Evolutionary conservation across 1,140 invertebrate species (phyloP), one percentile per base, ranked within the genome.

Genomic region (Phthorimaea operculella): DNA sequence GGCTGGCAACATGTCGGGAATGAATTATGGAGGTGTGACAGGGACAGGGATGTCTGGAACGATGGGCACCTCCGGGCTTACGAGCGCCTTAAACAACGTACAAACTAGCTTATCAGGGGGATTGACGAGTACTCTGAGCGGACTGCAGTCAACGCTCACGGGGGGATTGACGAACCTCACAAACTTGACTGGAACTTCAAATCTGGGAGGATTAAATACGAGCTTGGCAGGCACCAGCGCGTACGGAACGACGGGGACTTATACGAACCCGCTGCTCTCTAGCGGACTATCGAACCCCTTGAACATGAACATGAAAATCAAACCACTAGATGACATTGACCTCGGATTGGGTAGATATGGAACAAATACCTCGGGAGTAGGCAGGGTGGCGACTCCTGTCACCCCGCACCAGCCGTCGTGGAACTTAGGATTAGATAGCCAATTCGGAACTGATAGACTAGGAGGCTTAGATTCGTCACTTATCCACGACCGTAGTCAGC

Each of bases 241-340:
- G 10, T 87, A 86, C 59, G 81, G 82, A 18, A 73, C 78, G 18
- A 88, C 88, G 69, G 86, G 88, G 17, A 89, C 87, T 1, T 90
- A 89, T 60, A 87, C 89, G 44, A 89, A 90, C 76, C 89, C 89
- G 7, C 68, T 90, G 57, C 74, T 89, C 14, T 86, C 87, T 33
- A 68, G 78, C 48, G 85, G 86, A 52, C 62, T 85, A 69, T 79
- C 78, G 34, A 85, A 84, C 58, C 67, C 85, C n/a, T 28, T 28
- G 21, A 28, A 28, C 21, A 28, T 28, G 87, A 87, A 86, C 55
- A 89, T 88, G 60, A 90, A 91, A 72, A 76, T 90, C 72, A 91
- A 91, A 76, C 89, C 90, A 54, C 85, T 90, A 70, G 90, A 91
- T 61, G 90, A 91, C 74, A 89, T 90, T 61, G 90, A 91, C 68